Evolutionary conservation across 92 coral and sea anemone genomes (phyloP).

Genomic region (Phenganax subtilis): DNA sequence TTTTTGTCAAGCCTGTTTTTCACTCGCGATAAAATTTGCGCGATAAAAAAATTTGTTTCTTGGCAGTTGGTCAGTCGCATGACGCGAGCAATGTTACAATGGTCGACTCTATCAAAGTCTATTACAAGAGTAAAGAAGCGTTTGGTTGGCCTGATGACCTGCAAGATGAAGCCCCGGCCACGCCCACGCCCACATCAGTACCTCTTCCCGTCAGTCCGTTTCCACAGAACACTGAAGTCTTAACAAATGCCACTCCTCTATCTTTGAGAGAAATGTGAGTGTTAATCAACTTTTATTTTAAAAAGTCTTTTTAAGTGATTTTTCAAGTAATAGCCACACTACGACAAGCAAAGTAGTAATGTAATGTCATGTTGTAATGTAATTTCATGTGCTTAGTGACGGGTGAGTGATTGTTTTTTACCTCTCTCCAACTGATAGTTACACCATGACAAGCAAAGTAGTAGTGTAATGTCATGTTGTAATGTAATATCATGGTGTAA

Average conservation of each 20-base stretch:
- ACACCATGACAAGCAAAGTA: too few relatives aligned
- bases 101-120: conserved; percentile 95
- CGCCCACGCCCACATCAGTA: conserved; percentile 56
- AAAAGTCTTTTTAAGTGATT: not conserved
- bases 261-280: conserved; percentile 84
- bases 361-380: too few relatives aligned
- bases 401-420: too few relatives aligned
- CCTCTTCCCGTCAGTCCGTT: conserved; percentile 50
- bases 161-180: conserved; percentile 76
- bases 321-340: not conserved
- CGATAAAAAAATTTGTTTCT: not conserved
- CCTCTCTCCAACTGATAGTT: too few relatives aligned
- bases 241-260: conserved; percentile 63
- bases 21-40: not conserved
- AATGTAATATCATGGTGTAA: too few relatives aligned
- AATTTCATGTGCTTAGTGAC: too few relatives aligned
- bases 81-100: conserved; percentile 92
- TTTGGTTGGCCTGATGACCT: conserved; percentile 99
- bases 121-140: conserved; percentile 81
- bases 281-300: not conserved
- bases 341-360: too few relatives aligned
- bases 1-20: not conserved
- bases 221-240: conserved; percentile 63
- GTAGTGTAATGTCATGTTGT: too few relatives aligned
- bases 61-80: conserved; percentile 87